Evolutionary conservation across 37 sponge, comb jelly and placozoan species (phyloP), one percentile per base, ranked within the genome.

Genomic region (Cliona cf. orientalis): DNA sequence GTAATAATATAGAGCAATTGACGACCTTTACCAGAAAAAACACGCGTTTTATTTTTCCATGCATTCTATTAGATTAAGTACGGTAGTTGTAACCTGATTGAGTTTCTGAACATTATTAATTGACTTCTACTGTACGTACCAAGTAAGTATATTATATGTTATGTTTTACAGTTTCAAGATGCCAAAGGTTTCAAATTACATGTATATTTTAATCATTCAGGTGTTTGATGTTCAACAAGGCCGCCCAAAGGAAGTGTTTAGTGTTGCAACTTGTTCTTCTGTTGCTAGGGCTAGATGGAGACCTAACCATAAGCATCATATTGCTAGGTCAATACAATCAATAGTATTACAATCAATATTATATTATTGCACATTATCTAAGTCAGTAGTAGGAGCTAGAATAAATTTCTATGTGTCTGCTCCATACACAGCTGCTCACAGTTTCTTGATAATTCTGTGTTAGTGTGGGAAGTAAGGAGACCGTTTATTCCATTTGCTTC

Each of bases 201-300:
- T 49, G 55, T n/a, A n/a, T n/a, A n/a, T n/a, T n/a, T n/a, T n/a
- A n/a, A n/a, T n/a, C 26, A 14, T 2, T 53, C 31, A 72, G 76
- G 62, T 40, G 33, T 75, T 56, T 59, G 38, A 57, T 29, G 60
- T 60, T 32, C 35, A 75, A 29, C 63, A 14, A 19, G 55, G 77
- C 31, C 63, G 84, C 9, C 69, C 74, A 4, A 83, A 66, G 35
- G 89, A 92, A 44, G 25, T 78, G 2, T 79, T 82, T 58, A 63
- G 77, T 25, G 58, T 92, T 0, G 66, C 87, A 5, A 74, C 85
- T 14, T 72, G 73, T 6, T 84, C 69, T 69, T 84, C 93, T 61
- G 89, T 92, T 9, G 93, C 86, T 2, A 80, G 90, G 36, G 91
- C 81, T 0, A 81, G 76, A 63, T 93, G 94, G 87, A 80, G 90